phyloP scores from a whole-genome alignment of 2,888 invertebrate genomes.

The Eledona agricola region DNA sequence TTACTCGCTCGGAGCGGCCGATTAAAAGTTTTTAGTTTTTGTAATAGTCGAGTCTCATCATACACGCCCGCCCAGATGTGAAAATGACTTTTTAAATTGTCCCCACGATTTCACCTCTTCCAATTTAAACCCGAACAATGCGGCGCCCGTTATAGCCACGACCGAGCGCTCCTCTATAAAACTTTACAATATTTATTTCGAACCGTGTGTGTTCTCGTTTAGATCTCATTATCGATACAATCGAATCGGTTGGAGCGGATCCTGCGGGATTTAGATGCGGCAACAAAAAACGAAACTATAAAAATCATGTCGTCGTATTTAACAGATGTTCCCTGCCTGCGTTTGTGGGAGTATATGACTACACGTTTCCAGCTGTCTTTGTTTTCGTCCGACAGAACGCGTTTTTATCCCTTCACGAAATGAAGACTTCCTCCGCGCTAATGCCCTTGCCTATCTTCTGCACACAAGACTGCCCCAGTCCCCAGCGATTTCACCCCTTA shows the following conservation, averaged over 20 bases:
- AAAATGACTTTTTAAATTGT: constrained; percentile 12
- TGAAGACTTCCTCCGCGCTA: constrained; percentile 8
- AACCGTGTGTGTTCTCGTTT: constrained; percentile 20
- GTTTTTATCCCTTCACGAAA: constrained; percentile 3
- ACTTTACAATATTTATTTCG: constrained; percentile 22
- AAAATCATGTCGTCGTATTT: constrained; percentile 27
- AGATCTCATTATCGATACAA: constrained; percentile 37
- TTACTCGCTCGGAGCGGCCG: constrained; percentile 5
- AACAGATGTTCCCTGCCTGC: constrained; percentile 28
- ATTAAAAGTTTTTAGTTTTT: constrained; percentile 12
- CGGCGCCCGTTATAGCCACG: neutral
- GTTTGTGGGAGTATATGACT: too few relatives aligned
- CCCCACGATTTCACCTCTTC: constrained; percentile 3
- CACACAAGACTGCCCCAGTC: constrained; percentile 9
- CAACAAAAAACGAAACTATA: constrained; percentile 13
- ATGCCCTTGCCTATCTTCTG: constrained; percentile 14
- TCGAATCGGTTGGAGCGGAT: constrained; percentile 21
- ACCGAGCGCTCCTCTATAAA: constrained; percentile 4
- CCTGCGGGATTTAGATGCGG: constrained; percentile 10
- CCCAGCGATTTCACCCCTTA: constrained; percentile 2
- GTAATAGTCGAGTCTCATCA: constrained; percentile 8
- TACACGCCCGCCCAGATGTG: constrained; percentile 10
- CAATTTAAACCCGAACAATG: constrained; percentile 9
- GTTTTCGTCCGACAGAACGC: too few relatives aligned
- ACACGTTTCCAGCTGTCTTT: constrained; percentile 31